Evolutionary conservation across 2,113 vertebrate genomes (phyloP), one percentile per base, ranked within the genome.

Genomic region (human (Homo sapiens)): DNA sequence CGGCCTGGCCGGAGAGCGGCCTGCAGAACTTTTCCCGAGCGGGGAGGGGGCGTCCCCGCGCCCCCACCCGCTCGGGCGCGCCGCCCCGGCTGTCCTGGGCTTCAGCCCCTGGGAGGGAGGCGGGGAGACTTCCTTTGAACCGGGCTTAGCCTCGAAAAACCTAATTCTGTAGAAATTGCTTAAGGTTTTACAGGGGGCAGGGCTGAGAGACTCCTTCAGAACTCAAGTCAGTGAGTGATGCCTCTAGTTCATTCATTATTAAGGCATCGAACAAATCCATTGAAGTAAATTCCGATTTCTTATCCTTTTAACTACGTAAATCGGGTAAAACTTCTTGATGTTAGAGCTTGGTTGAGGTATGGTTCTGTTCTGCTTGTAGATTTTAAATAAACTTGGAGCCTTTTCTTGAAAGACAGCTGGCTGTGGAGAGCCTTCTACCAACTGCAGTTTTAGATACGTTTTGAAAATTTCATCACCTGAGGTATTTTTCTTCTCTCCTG

Each of bases 171-270:
- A 48, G 68, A 10, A 50, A 88, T 86, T 76, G 81, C 82, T 75
- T 32, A 61, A 3, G 86, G 59, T 48, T 85, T 85, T 86, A 2
- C 40, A 27, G 78, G 95, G 84, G 59, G 57, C 82, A 32, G 75
- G 94, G 48, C 73, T 73, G 89, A 43, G 95, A 95, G 93, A 43
- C 72, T 40, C 18, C 18, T 78, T 45, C n/a, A 4, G 72, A 59
- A 72, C 89, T 90, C 43, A 17, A 79, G 59, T 48, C 59, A 17
- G 32, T 48, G 52, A 22, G 25, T 12, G 89, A 66, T 94, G 91
- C 81, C 45, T 78, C 73, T 52, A n/a, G 0, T 93, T 94, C 97
- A 97, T 97, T 97, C 97, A 97, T 96, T 96, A 91, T 90, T 81
- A 40, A 94, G 91, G 35, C 85, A 27, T 50, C 40, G 48, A 68